Evolutionary conservation across 35 echinoderm and acorn worm genomes (phyloP).

Genomic region (Heliocidaris erythrogramma): DNA sequence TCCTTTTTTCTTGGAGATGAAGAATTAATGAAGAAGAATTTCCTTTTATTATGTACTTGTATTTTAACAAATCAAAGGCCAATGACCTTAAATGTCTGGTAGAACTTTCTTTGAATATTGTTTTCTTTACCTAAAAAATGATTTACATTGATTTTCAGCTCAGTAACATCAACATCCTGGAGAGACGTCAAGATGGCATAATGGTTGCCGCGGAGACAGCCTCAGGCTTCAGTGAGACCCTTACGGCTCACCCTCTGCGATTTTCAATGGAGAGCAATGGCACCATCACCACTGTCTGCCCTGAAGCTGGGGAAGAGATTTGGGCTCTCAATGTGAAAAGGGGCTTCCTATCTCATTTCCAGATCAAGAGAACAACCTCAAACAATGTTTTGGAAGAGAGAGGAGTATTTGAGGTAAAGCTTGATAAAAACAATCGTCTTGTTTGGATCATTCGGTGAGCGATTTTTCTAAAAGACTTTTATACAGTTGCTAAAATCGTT

Average conservation of each 20-base stretch:
- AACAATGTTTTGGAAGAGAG: neutral
- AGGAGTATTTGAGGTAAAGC: neutral
- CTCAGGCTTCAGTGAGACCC: neutral
- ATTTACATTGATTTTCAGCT: neutral
- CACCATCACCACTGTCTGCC: slow-evolving; percentile 68
- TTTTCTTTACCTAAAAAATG: too few relatives aligned
- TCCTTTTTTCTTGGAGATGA: too few relatives aligned
- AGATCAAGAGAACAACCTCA: neutral
- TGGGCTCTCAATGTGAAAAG: slow-evolving; percentile 82
- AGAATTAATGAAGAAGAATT: too few relatives aligned
- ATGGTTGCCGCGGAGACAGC: neutral
- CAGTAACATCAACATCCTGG: neutral
- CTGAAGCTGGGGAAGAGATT: slow-evolving; percentile 50
- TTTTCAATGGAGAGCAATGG: slow-evolving; percentile 74
- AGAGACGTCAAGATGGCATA: neutral
- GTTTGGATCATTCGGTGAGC: too few relatives aligned
- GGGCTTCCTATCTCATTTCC: slow-evolving; percentile 79
- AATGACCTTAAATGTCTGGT: too few relatives aligned
- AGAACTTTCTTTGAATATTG: too few relatives aligned
- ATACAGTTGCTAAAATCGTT: too few relatives aligned
- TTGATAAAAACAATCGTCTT: too few relatives aligned
- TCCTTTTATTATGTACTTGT: too few relatives aligned
- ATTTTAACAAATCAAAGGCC: too few relatives aligned
- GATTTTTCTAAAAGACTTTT: too few relatives aligned
- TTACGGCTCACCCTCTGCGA: slow-evolving; percentile 48